Conservation (phyloP, 2,888 invertebrate genomes). For the Caradrina kadenii region DNA sequence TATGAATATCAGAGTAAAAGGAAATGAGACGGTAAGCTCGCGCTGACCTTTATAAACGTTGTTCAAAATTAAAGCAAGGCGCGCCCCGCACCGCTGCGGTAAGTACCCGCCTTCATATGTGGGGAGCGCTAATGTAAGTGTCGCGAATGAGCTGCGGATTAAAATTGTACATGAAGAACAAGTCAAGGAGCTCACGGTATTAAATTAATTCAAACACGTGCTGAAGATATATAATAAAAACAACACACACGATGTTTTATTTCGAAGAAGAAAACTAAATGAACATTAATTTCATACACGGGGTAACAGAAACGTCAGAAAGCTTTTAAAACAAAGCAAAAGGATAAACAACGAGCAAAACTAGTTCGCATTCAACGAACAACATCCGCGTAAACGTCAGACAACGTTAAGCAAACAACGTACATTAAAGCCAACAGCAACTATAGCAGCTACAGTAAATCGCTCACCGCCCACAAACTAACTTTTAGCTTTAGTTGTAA, state of each 20-base stretch:
- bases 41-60: slow-evolving; percentile 39
- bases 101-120: background rate
- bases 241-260: background rate
- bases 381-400: slow-evolving; percentile 23
- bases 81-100: background rate
- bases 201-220: slow-evolving; percentile 38
- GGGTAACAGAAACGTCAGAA: background rate
- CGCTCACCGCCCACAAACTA: slow-evolving; percentile 39
- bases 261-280: background rate
- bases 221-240: no score
- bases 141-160: slow-evolving; percentile 23
- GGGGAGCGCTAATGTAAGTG: slow-evolving; percentile 28
- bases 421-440: slow-evolving; percentile 22
- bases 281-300: background rate
- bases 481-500: slow-evolving; percentile 46
- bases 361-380: slow-evolving; percentile 13
- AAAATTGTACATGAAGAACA: slow-evolving; percentile 43
- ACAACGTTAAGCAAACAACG: slow-evolving; percentile 33
- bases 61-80: slow-evolving; percentile 38
- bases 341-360: slow-evolving; percentile 25
- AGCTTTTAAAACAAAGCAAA: slow-evolving; percentile 26
- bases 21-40: slow-evolving; percentile 49
- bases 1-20: slow-evolving; percentile 51
- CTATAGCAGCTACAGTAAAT: slow-evolving; percentile 15
- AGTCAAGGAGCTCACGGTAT: slow-evolving; percentile 27